Conservation (phyloP, 2,797 vertebrate genomes). For the Serranus cabrilla region DNA sequence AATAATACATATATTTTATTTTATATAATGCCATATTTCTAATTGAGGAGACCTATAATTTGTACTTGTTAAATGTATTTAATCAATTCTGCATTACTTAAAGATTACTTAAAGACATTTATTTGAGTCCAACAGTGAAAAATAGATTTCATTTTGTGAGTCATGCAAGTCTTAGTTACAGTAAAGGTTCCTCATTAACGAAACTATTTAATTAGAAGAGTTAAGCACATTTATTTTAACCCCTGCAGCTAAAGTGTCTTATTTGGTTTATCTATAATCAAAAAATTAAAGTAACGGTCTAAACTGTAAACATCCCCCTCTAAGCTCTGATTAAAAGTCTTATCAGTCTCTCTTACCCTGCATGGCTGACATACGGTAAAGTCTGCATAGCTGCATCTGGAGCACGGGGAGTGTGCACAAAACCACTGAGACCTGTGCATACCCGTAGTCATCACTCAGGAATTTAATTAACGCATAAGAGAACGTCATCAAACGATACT, state of each 20-base stretch:
- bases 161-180: constrained; percentile 38
- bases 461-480: constrained; percentile 82
- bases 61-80: no score
- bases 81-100: neutral
- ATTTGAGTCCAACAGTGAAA: neutral
- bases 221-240: constrained; percentile 46
- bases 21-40: no score
- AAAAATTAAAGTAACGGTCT: constrained; percentile 48
- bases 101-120: neutral
- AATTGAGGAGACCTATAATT: no score
- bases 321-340: constrained; percentile 60
- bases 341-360: constrained; percentile 38
- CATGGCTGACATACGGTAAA: constrained; percentile 51
- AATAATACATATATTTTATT: no score
- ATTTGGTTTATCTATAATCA: constrained; percentile 63
- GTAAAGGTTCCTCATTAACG: constrained; percentile 44
- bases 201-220: constrained; percentile 53
- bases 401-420: constrained; percentile 61
- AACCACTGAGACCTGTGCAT: constrained; percentile 72
- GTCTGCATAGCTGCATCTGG: constrained; percentile 68
- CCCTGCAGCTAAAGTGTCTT: constrained; percentile 47
- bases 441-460: constrained; percentile 80
- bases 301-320: constrained; percentile 58
- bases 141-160: constrained; percentile 8
- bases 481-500: constrained; percentile 67